Base-by-base conservation (phyloP, 2,888 invertebrate genomes). In the Amorpha juglandis region DNA sequence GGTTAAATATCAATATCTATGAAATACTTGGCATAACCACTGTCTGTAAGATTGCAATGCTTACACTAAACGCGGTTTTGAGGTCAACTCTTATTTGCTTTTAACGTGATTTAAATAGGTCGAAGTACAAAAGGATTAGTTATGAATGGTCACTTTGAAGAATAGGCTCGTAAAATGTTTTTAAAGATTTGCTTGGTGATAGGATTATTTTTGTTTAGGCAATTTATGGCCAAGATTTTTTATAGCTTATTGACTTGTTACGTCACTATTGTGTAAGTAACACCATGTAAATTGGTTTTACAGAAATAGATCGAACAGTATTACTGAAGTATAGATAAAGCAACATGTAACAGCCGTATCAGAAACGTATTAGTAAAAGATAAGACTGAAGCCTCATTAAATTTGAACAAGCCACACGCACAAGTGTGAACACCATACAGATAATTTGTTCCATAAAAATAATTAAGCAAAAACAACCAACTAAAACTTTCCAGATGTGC, bases 401-500 rank as follows among this genome's bases (percentile, higher is more conserved):
- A 42, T 42, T 12, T 0, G 16, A 42, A 42, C 12, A 42, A 58
- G 12, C 38, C 19, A 42, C 35, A 19, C 19, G 58, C 58, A 58
- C 42, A 58, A 58, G 42, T 58, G 58, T 58, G 58, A 58, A 58
- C 53, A 63, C 76, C 71, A 73, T 75, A 80, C 77, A 58, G 58
- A 77, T 78, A 79, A 80, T 79, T 78, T 79, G 77, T 78, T 74
- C 74, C 35, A 66, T 45, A 66, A 66, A 66, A 66, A 52, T 63
- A 14, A 51, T 35, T 19, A 75, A 75, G 76, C 77, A 73, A 66
- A 68, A 66, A 66, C 62, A 51, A 53, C 35, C 27, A 71, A 75
- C 76, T 78, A 77, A 86, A 83, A 81, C 78, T 81, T 82, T 81
- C 87, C 92, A 92, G 87, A 91, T 91, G 91, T 78, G 73, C 68